These are phyloP conservation scores for Bombus haemorrhoidalis DNA, from an alignment of 1,140 invertebrate genomes.

Conservation along the genomic window DNA sequence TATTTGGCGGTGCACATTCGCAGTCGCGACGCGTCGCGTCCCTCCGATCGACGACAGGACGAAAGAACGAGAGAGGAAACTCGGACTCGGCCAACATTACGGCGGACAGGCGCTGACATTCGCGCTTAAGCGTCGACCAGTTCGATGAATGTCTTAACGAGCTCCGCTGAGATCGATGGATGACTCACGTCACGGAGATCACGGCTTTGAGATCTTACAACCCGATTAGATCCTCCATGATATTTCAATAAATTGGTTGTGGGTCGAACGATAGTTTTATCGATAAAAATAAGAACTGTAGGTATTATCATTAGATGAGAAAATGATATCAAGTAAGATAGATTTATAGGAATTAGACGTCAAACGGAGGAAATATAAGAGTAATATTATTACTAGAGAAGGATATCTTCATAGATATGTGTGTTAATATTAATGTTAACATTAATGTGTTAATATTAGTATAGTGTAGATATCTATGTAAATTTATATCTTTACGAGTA, in stretches of 20 bases:
- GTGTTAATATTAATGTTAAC: too few species aligned
- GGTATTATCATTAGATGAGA: not conserved
- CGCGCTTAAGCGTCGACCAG: constrained; percentile 24
- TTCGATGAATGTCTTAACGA: constrained; percentile 42
- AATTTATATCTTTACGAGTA: not conserved
- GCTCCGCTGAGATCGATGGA: constrained; percentile 3
- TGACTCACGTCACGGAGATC: constrained; percentile 39
- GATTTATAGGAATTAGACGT: not conserved
- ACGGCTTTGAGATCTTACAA: not conserved
- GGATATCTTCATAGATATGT: not conserved
- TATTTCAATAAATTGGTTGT: constrained; percentile 26
- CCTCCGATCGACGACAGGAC: not conserved
- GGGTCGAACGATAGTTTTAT: not conserved
- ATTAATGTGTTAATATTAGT: too few species aligned
- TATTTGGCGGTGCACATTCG: constrained; percentile 46
- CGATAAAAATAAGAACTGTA: not conserved
- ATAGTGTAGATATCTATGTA: too few species aligned
- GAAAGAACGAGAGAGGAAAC: constrained; percentile 38
- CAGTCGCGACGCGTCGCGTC: constrained; percentile 18
- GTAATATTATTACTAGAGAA: not conserved
- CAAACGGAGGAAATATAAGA: not conserved
- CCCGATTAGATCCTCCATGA: constrained; percentile 35
- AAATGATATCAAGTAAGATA: not conserved
- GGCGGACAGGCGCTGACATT: constrained; percentile 42
- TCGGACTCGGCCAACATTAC: constrained; percentile 39